Evolutionary conservation across 1,140 invertebrate genomes (phyloP).

Genomic region (Drosophila littoralis): DNA sequence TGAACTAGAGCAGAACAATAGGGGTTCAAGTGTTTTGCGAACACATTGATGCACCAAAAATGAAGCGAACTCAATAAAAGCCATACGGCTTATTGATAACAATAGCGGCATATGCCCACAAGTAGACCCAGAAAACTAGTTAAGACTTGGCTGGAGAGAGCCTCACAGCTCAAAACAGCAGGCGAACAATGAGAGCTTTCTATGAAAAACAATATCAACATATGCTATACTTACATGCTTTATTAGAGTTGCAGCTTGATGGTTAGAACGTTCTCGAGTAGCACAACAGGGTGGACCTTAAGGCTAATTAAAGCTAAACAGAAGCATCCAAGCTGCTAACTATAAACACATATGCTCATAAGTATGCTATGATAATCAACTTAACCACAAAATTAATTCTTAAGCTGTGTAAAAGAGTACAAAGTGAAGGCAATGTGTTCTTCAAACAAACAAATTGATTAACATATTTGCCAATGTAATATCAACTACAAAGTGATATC

Average conservation of each 20-base stretch:
- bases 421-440: neutral
- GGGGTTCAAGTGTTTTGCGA: constrained; percentile 14
- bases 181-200: neutral
- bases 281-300: no score
- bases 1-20: constrained; percentile 36
- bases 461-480: no score
- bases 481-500: no score
- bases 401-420: neutral
- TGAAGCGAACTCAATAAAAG: constrained; percentile 7
- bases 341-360: constrained; percentile 1
- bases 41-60: constrained; percentile 29
- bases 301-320: no score
- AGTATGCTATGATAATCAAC: constrained; percentile 24
- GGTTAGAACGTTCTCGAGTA: no score
- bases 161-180: neutral
- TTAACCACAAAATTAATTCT: no score
- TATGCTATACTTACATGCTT: neutral
- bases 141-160: neutral
- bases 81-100: constrained; percentile 15
- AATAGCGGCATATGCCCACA: constrained; percentile 17
- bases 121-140: neutral
- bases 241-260: no score
- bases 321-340: no score
- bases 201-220: neutral
- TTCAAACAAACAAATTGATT: neutral